Base-by-base conservation (phyloP, 2,888 invertebrate genomes). In the Polyommatus iphigenia region DNA sequence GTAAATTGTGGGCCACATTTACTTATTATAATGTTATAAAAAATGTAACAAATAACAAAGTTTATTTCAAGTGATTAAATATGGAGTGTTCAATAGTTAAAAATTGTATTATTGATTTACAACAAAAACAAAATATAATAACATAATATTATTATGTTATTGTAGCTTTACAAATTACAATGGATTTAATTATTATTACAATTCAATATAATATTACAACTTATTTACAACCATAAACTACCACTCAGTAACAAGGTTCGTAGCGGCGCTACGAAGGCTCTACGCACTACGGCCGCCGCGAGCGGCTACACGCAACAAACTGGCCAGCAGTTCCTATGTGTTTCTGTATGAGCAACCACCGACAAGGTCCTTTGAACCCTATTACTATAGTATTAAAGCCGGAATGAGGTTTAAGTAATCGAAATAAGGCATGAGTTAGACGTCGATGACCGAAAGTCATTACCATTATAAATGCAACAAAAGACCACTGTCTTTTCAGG, bases 281-380 rank as follows among this genome's bases (percentile, higher is more conserved):
- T 80, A 81, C 82, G 82, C 81, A 29, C 67, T 67, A 80, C 85
- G 82, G 84, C 85, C 80, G 46, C 62, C 57, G 36, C 84, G 87
- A 85, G 85, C 79, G 78, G 77, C 77, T 80, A 72, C 0, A 77
- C 77, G 73, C 79, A 78, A 20, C 62, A 71, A 41, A 36, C 15
- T 76, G 67, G 32, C 72, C 72, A 59, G 41, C 20, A 59, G 54
- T 36, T 32, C 41, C 62, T 59, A 36, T 62, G 29, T 36, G 29
- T 15, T 24, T 24, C 41, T 18, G 10, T 57, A 62, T 62, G 62
- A 8, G 13, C 3, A 20, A 20, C 4, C 46, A 0, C 46, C 46
- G 8, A 59, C 59, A n/a, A 59, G 20, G 3, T n/a, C 62, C 20
- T 62, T 62, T 62, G 24, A 62, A 24, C 24, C 13, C 20, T 62